Conservation (phyloP, 2,113 vertebrate genomes). For the Boulengeromyrus knoepffleri region DNA sequence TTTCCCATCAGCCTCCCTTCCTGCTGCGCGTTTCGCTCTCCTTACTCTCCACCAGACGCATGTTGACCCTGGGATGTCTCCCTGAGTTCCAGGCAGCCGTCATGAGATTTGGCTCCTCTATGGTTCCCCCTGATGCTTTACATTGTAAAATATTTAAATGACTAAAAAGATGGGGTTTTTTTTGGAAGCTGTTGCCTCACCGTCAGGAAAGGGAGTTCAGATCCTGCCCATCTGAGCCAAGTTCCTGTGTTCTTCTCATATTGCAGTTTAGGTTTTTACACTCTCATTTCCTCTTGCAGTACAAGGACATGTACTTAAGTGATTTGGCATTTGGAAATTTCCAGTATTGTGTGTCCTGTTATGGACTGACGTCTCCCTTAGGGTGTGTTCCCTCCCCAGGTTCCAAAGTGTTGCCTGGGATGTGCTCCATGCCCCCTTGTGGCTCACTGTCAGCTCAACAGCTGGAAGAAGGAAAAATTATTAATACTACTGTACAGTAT, state of each 20-base stretch:
- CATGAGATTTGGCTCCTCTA: conserved; percentile 59
- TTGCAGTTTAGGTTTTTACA: background rate
- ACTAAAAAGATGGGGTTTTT: background rate
- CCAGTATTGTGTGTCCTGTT: background rate
- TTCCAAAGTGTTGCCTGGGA: background rate
- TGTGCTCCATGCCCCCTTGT: background rate
- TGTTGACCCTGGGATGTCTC: conserved; percentile 67
- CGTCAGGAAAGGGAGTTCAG: background rate
- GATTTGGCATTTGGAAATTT: background rate
- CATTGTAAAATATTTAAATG: conserved; percentile 33
- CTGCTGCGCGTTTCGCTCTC: conserved; percentile 6
- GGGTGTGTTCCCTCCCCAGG: background rate
- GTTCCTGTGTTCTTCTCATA: background rate
- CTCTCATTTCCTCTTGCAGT: background rate
- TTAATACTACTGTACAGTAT: background rate
- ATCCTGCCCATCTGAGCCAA: background rate
- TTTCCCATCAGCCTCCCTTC: conserved; percentile 23
- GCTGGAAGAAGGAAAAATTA: background rate
- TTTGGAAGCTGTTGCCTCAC: background rate
- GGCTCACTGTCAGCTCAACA: background rate
- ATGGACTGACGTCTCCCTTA: background rate
- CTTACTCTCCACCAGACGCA: conserved; percentile 57
- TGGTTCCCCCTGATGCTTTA: conserved; percentile 79
- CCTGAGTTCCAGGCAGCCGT: conserved; percentile 62
- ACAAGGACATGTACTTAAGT: background rate